A percentile compares a stretch with the other conserved stretches of the same genome.
Evolutionary conservation across 2,113 vertebrate species (phyloP).

Genomic region (Pao palembangensis): DNA sequence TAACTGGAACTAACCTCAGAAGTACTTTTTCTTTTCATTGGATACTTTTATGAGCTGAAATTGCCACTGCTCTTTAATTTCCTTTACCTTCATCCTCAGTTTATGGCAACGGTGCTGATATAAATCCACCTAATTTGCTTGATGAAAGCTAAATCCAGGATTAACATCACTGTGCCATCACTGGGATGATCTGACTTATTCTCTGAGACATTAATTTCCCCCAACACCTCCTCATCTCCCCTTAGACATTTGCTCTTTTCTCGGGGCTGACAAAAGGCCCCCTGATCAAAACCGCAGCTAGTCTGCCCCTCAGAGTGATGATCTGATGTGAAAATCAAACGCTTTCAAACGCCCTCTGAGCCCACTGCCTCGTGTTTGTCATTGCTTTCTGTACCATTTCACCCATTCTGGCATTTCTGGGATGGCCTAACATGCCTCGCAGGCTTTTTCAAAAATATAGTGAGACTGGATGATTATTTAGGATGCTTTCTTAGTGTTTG

Average conservation of each 20-base stretch:
- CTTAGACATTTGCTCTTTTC: slow-evolving; percentile 33
- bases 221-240: slow-evolving; percentile 16
- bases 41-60: too few species aligned
- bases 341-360: slow-evolving; percentile 5
- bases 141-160: slow-evolving; percentile 37
- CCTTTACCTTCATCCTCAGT: not conserved
- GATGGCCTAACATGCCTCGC: not conserved
- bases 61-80: too few species aligned
- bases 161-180: slow-evolving; percentile 42
- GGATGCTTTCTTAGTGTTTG: slow-evolving; percentile 11
- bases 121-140: not conserved
- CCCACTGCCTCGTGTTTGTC: slow-evolving; percentile 5
- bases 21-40: slow-evolving; percentile 3
- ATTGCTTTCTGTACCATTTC: slow-evolving; percentile 24
- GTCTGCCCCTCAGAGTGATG: slow-evolving; percentile 45
- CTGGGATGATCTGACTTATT: slow-evolving; percentile 10
- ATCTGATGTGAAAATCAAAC: slow-evolving; percentile 32
- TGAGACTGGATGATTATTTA: slow-evolving; percentile 49
- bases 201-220: slow-evolving; percentile 57
- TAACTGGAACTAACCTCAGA: slow-evolving; percentile 4
- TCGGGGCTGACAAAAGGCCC: slow-evolving; percentile 41
- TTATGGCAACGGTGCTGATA: not conserved
- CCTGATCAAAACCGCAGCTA: slow-evolving; percentile 48
- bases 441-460: slow-evolving; percentile 12
- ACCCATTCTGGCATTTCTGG: slow-evolving; percentile 16